phyloP scores from a whole-genome alignment of 2,888 invertebrate genomes.

The Emmelina monodactyla region DNA sequence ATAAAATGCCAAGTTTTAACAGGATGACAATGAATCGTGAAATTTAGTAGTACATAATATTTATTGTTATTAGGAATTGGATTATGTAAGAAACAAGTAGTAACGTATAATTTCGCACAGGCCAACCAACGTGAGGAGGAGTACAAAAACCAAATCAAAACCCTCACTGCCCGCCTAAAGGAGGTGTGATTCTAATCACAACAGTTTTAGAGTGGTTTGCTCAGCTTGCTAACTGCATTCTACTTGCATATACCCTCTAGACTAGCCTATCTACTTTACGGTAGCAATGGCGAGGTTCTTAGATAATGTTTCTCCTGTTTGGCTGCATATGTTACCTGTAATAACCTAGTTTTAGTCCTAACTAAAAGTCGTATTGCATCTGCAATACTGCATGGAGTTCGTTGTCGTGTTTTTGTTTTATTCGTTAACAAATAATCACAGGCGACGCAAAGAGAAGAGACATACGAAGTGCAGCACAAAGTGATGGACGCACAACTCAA shows the following conservation, averaged over 20 bases:
- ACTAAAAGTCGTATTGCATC: slow-evolving; percentile 13
- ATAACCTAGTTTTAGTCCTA: slow-evolving; percentile 26
- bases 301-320: slow-evolving; percentile 1
- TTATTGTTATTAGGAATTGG: too few species aligned
- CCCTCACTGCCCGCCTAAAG: slow-evolving; percentile 97
- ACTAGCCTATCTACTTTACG: slow-evolving; percentile 30
- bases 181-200: slow-evolving; percentile 78
- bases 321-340: slow-evolving; percentile 23
- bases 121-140: slow-evolving; percentile 99
- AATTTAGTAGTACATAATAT: too few species aligned
- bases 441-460: slow-evolving; percentile 96
- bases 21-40: too few species aligned
- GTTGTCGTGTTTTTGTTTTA: slow-evolving; percentile 49
- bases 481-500: slow-evolving; percentile 87
- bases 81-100: not conserved
- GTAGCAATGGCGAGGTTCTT: slow-evolving; percentile 5
- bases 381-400: slow-evolving; percentile 42
- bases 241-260: slow-evolving; percentile 34
- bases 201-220: slow-evolving; percentile 43
- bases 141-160: slow-evolving; percentile 99
- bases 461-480: slow-evolving; percentile 90
- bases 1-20: too few species aligned
- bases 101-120: slow-evolving; percentile 60
- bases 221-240: slow-evolving; percentile 58
- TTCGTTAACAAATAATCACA: slow-evolving; percentile 66